Conservation (phyloP, 2,888 invertebrate species). For the Girardia tigrina region DNA sequence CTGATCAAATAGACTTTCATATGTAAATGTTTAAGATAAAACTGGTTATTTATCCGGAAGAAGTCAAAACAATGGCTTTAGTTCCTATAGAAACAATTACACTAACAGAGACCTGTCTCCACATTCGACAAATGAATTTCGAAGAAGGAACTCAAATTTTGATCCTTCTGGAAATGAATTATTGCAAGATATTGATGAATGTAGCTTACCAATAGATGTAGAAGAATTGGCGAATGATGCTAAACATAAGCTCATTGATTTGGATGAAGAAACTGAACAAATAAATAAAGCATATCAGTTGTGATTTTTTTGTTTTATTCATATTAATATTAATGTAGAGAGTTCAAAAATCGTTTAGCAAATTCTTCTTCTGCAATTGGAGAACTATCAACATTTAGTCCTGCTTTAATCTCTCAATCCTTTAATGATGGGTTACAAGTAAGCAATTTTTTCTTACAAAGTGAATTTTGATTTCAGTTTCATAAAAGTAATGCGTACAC, state of each 20-base stretch:
- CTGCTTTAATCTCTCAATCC: background rate
- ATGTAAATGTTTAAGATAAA: too few relatives aligned
- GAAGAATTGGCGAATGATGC: background rate
- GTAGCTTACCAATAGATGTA: background rate
- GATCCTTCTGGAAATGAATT: background rate
- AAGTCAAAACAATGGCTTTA: background rate
- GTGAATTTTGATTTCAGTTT: too few relatives aligned
- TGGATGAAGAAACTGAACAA: conserved; percentile 13
- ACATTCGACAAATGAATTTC: background rate
- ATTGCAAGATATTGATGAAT: background rate
- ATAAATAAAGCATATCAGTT: background rate
- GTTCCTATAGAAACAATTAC: background rate
- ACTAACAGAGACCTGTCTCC: background rate
- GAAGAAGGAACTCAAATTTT: background rate
- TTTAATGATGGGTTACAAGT: background rate
- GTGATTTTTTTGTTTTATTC: background rate
- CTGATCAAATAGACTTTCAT: too few relatives aligned
- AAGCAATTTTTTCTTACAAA: too few relatives aligned
- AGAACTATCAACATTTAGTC: background rate
- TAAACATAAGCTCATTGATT: background rate
- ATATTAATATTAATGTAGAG: background rate
- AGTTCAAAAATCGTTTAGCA: background rate
- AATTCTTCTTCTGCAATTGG: background rate
- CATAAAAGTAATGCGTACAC: too few relatives aligned
- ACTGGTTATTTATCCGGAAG: background rate